Evolutionary conservation across 2,113 vertebrate species (phyloP), one percentile per base, ranked within the genome.

Genomic region (Rhinopomastus cyanomelas): DNA sequence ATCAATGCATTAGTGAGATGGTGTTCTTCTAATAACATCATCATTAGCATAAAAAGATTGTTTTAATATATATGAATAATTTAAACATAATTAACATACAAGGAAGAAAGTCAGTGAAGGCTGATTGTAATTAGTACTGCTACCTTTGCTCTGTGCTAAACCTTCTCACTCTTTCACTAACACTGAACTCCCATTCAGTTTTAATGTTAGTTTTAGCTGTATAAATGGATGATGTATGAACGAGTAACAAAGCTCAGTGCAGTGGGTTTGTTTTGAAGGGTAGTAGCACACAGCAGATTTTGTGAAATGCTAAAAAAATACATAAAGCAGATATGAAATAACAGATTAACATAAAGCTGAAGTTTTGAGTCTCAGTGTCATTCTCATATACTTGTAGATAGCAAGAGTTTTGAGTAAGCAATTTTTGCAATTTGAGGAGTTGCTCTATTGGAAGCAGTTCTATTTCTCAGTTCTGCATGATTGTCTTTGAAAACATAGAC

Each of bases 381-480:
- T 60, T 71, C 29, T 82, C 21, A 29, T 62, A 67, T 69, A 76
- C 51, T 86, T 22, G 52, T 57, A 91, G 15, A 61, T 60, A 92
- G 57, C 52, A 87, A 81, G 57, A 46, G 16, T 91, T 68, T 34
- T 82, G 73, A 83, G 53, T 85, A 64, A 73, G 29, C 2, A 22
- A 69, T 46, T 72, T 93, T 80, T 90, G 53, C n/a, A 81, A 89
- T 94, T 90, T 92, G n/a, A 55, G 34, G 65, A 95, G 29, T 87
- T 89, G 67, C 39, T 93, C 75, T 83, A 57, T 55, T 93, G 78
- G 69, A 94, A 84, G 51, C 32, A 87, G 83, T 62, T 93, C 10
- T 85, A 61, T 95, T 95, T 94, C 83, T 91, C 39, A 86, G 87
- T 94, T 94, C 65, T 93, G 87, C 83, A 81, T 71, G 81, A 94